Conservation (phyloP, 1,140 invertebrate genomes). For the Sipha flava region DNA sequence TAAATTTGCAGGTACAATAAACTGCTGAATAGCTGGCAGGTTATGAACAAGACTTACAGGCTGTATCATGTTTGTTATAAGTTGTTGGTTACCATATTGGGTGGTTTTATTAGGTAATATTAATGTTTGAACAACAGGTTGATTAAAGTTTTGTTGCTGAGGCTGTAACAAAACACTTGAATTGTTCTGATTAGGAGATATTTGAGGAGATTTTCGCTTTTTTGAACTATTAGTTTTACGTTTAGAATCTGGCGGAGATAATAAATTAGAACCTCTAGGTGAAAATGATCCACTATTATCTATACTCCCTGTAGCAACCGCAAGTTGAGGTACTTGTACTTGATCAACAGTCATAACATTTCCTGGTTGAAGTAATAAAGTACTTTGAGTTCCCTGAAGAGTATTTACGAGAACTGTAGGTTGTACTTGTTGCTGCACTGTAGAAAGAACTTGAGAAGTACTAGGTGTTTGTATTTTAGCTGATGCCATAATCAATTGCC, state of each 20-base stretch:
- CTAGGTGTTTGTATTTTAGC: constrained; percentile 53
- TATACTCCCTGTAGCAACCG: constrained; percentile 46
- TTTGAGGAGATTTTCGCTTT: constrained; percentile 63
- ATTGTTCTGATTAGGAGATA: constrained; percentile 46
- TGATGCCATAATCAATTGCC: constrained; percentile 61
- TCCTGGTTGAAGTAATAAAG: constrained; percentile 64
- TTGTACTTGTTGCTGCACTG: constrained; percentile 54
- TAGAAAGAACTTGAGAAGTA: constrained; percentile 47
- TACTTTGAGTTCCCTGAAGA: constrained; percentile 52
- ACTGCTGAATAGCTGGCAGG: constrained; percentile 69
- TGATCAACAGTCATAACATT: constrained; percentile 59
- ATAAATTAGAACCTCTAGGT: constrained; percentile 44
- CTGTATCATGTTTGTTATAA: constrained; percentile 56
- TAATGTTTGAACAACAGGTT: constrained; percentile 51
- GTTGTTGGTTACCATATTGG: constrained; percentile 39
- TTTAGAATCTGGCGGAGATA: constrained; percentile 57
- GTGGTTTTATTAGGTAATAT: constrained; percentile 62
- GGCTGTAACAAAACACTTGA: constrained; percentile 37
- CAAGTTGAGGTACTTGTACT: constrained; percentile 52
- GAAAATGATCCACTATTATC: constrained; percentile 35
- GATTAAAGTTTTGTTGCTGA: constrained; percentile 37
- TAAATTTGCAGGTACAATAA: constrained; percentile 69
- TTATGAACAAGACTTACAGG: constrained; percentile 72
- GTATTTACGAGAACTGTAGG: constrained; percentile 74
- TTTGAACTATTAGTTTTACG: constrained; percentile 57